Conservation (phyloP, 2,113 vertebrate genomes). For the Syrrhaptes paradoxus region DNA sequence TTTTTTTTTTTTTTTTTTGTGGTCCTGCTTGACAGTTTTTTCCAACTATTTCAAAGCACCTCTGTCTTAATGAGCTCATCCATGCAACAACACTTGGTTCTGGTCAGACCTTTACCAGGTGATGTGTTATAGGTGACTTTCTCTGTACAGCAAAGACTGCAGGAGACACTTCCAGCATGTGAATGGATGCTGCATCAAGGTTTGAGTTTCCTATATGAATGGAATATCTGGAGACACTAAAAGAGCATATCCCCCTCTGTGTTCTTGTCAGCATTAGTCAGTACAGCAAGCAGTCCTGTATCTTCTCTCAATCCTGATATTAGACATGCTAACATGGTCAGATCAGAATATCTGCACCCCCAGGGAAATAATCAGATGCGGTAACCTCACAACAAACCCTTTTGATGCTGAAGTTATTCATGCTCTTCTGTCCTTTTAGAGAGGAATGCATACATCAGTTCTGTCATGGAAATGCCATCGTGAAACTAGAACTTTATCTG, state of each 20-base stretch:
- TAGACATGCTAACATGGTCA: fast-evolving
- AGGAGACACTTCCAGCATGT: not conserved
- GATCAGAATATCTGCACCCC: not conserved
- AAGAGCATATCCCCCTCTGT: not conserved
- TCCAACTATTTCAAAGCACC: not conserved
- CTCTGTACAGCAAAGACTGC: not conserved
- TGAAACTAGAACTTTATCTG: not conserved
- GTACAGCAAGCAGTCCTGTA: not conserved
- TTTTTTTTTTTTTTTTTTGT: not conserved
- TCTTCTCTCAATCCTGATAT: not conserved
- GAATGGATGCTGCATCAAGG: not conserved
- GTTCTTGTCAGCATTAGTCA: not conserved
- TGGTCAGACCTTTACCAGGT: not conserved
- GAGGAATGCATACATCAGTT: not conserved
- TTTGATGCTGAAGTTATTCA: not conserved
- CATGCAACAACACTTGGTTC: not conserved
- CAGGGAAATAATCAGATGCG: not conserved
- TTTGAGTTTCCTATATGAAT: fast-evolving
- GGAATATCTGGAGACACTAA: not conserved
- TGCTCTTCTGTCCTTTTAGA: not conserved
- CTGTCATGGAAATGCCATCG: not conserved
- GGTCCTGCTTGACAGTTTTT: not conserved
- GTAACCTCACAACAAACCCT: not conserved
- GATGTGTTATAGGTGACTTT: not conserved
- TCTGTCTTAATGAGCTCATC: not conserved